phyloP scores from a whole-genome alignment of 1,140 invertebrate species.

The Ips nitidus region DNA sequence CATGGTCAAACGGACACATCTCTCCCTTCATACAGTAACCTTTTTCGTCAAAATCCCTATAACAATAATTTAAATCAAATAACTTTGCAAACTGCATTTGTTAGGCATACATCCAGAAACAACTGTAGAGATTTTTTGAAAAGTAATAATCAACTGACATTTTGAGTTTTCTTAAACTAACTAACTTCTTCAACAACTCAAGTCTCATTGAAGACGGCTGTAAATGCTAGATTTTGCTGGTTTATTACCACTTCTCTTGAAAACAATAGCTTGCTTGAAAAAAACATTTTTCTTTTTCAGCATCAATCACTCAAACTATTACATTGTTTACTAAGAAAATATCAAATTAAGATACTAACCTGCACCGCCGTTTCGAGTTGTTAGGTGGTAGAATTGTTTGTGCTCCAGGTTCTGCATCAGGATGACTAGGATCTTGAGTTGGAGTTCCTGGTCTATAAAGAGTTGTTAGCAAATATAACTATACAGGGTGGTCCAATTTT shows the following conservation, averaged over 20 bases:
- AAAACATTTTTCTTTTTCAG: no score
- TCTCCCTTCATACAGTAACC: conserved; percentile 93
- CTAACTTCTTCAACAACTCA: no score
- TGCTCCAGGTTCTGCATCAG: conserved; percentile 61
- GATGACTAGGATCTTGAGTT: conserved; percentile 63
- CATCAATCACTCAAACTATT: no score
- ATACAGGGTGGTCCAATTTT: no score
- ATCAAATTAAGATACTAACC: conserved; percentile 41
- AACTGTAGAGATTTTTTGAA: not conserved
- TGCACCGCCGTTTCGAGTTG: conserved; percentile 61
- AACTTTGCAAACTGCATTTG: not conserved
- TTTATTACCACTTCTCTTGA: no score
- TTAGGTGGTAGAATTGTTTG: conserved; percentile 54
- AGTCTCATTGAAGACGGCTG: no score
- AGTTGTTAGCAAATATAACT: not conserved
- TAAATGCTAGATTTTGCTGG: no score
- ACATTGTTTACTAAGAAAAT: no score
- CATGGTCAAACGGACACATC: conserved; percentile 94
- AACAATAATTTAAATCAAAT: not conserved
- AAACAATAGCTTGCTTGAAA: no score
- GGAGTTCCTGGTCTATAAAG: conserved; percentile 55
- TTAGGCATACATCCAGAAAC: no score
- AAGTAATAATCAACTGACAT: no score
- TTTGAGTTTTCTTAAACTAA: no score
- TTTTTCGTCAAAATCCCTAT: conserved; percentile 66